Percentiles rank a stretch among this genome's conserved stretches.
Evolutionary conservation across 2,113 vertebrate species (phyloP).

Genomic region (Notothenia coriiceps): DNA sequence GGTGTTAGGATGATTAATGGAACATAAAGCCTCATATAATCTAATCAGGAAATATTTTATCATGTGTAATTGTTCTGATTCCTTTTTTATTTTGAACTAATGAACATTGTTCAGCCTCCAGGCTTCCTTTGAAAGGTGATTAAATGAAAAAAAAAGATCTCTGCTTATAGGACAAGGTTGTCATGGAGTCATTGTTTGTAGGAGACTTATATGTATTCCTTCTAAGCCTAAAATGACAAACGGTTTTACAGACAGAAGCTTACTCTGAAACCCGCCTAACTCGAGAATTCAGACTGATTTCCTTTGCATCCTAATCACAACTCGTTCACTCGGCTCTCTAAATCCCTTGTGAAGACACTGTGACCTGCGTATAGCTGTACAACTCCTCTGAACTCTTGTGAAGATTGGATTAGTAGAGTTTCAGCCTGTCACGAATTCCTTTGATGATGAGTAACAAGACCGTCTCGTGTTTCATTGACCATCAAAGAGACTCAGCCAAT

Average conservation of each 20-base stretch:
- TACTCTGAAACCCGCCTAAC: background rate
- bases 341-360: constrained; percentile 54
- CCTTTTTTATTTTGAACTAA: constrained; percentile 45
- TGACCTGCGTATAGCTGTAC: constrained; percentile 46
- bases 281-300: constrained; percentile 5
- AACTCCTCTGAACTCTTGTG: constrained; percentile 51
- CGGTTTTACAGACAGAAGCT: background rate
- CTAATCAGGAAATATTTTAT: constrained; percentile 46
- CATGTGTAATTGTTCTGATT: constrained; percentile 44
- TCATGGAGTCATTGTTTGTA: background rate
- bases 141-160: constrained; percentile 27
- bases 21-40: constrained; percentile 47
- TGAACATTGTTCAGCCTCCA: constrained; percentile 44
- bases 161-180: background rate
- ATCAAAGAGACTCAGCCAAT: constrained; percentile 16
- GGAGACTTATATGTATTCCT: constrained; percentile 12
- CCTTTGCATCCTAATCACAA: constrained; percentile 42
- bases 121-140: constrained; percentile 61
- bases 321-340: constrained; percentile 32
- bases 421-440: constrained; percentile 42
- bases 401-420: constrained; percentile 60
- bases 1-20: constrained; percentile 45
- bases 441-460: constrained; percentile 53
- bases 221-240: background rate
- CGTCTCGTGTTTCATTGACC: constrained; percentile 12